phyloP scores from a whole-genome alignment of 2,797 vertebrate species.

The Rhynchonycteris naso region DNA sequence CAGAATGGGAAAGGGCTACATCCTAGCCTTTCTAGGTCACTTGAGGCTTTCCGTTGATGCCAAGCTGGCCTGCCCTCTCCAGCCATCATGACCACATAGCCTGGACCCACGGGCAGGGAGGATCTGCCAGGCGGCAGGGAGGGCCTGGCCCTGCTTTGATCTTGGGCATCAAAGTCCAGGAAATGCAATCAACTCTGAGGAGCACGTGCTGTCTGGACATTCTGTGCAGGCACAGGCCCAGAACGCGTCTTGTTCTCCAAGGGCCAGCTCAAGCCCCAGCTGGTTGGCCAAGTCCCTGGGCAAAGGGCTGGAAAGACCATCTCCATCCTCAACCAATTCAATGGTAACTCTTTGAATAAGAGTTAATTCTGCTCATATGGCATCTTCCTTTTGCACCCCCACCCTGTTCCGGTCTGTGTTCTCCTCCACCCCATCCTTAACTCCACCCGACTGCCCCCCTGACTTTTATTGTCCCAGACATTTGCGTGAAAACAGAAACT shows the following conservation, averaged over 20 bases:
- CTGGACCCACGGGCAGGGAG: conserved; percentile 26
- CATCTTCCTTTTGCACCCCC: conserved; percentile 54
- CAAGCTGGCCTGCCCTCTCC: conserved; percentile 11
- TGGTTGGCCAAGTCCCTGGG: conserved; percentile 45
- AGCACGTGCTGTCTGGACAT: conserved; percentile 65
- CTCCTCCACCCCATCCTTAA: conserved; percentile 47
- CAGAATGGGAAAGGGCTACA: background rate
- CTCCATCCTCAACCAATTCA: background rate
- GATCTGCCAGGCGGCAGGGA: conserved; percentile 49
- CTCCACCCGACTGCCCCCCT: conserved; percentile 19
- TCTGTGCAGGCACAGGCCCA: conserved; percentile 55
- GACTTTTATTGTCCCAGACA: conserved; percentile 80
- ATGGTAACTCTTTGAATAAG: conserved; percentile 66
- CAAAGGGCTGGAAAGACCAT: conserved; percentile 45
- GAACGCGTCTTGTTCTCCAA: conserved; percentile 19
- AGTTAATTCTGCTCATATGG: conserved; percentile 63
- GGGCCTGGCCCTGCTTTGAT: conserved; percentile 67
- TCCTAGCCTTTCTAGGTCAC: background rate
- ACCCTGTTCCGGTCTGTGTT: conserved; percentile 16
- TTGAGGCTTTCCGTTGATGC: background rate
- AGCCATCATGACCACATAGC: conserved; percentile 18
- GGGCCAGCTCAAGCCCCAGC: background rate
- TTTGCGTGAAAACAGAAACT: conserved; percentile 80
- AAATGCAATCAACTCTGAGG: conserved; percentile 72
- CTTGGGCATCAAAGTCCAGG: conserved; percentile 75